Percentiles rank a stretch among this genome's conserved stretches.
These are phyloP conservation scores for Trigoniulus corallinus DNA, from an alignment of 1,140 invertebrate genomes.

Conservation along the genomic window DNA sequence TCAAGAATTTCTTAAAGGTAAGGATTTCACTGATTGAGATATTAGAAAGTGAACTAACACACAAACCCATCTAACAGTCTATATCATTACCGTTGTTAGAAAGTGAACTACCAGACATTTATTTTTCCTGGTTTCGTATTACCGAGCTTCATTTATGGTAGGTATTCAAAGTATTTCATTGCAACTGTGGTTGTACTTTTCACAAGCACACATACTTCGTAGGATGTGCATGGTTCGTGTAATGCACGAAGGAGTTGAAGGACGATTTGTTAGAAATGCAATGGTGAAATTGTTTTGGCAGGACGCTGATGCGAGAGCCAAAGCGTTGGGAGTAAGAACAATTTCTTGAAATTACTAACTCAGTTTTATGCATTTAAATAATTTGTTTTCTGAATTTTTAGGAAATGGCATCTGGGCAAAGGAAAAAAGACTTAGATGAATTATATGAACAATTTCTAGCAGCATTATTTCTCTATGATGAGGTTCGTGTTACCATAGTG, in stretches of 20 bases:
- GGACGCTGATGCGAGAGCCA: conserved; percentile 50
- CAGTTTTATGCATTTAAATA: background rate
- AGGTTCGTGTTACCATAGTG: too few species aligned
- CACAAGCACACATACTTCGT: background rate
- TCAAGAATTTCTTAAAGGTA: background rate
- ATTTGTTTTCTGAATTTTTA: background rate
- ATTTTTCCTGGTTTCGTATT: background rate
- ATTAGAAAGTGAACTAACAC: background rate
- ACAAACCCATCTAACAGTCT: background rate
- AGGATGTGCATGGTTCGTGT: conserved; percentile 54
- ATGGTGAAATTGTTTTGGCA: conserved; percentile 62
- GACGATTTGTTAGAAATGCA: conserved; percentile 46
- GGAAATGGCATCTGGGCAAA: background rate
- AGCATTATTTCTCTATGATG: conserved; percentile 67
- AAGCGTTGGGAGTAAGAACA: conserved; percentile 49
- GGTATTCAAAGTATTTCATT: background rate
- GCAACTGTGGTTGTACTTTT: background rate
- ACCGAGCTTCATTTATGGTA: conserved; percentile 1
- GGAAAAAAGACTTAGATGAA: conserved; percentile 21
- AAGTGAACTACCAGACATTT: background rate
- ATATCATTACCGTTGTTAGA: background rate
- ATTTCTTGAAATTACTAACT: background rate
- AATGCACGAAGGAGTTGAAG: conserved; percentile 55
- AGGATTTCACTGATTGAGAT: background rate
- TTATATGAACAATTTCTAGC: conserved; percentile 62